phyloP scores from a whole-genome alignment of 2,797 vertebrate genomes.

The Lacerta bilineata region DNA sequence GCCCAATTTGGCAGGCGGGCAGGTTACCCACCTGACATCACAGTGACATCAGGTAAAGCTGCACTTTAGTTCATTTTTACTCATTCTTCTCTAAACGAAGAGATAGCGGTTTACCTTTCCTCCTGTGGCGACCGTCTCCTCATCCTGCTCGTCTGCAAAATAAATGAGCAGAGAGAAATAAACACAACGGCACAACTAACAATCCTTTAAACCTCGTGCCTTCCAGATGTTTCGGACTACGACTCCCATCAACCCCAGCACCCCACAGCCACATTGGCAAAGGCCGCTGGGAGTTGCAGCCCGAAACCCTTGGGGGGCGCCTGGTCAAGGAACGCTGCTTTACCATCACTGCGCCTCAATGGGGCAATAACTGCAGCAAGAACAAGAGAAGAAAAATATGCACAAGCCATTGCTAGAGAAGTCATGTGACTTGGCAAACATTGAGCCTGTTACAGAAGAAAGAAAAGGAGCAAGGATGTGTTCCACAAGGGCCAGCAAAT shows the following conservation, averaged over 20 bases:
- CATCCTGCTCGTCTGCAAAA: conserved; percentile 95
- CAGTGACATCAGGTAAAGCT: no score
- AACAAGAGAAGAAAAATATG: not conserved
- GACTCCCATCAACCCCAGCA: not conserved
- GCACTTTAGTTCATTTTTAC: not conserved
- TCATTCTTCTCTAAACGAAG: not conserved
- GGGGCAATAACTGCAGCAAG: not conserved
- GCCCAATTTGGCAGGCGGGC: no score
- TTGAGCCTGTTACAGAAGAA: not conserved
- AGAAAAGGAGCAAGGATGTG: not conserved
- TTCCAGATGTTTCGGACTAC: no score
- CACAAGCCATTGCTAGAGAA: conserved; percentile 23
- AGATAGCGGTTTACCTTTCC: conserved; percentile 87
- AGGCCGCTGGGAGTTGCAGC: no score
- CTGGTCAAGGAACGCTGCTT: no score
- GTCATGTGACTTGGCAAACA: not conserved
- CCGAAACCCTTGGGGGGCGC: not conserved
- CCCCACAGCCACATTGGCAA: not conserved
- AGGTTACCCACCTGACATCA: no score
- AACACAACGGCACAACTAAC: accelerated
- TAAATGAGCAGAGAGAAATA: conserved; percentile 35
- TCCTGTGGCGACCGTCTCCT: conserved; percentile 90
- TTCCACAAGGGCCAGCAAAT: not conserved
- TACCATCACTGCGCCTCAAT: accelerated
- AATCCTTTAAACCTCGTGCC: not conserved